These are phyloP conservation scores for Parotocinclus haroldoi DNA, from an alignment of 2,797 vertebrate species.

Conservation along the genomic window DNA sequence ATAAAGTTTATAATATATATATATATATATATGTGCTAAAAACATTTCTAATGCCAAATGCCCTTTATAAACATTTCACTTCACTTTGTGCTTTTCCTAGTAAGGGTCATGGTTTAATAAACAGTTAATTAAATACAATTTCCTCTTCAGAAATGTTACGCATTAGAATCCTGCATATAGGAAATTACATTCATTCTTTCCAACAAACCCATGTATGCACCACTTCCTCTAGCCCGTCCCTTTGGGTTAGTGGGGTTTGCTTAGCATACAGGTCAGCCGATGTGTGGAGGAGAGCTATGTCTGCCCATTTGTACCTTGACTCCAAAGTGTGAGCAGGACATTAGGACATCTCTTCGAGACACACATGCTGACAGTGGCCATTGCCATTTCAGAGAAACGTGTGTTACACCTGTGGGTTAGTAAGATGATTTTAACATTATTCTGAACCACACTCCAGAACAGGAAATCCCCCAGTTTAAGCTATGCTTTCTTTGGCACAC, in stretches of 20 bases:
- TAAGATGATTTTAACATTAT: conserved; percentile 65
- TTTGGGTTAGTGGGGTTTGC: conserved; percentile 19
- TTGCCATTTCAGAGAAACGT: conserved; percentile 46
- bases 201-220: conserved; percentile 37
- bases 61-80: conserved; percentile 22
- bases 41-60: conserved; percentile 38
- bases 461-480: conserved; percentile 61
- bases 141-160: conserved; percentile 36
- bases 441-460: conserved; percentile 49
- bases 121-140: conserved; percentile 27
- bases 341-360: conserved; percentile 34
- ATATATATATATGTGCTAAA: too few relatives aligned
- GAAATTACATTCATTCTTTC: conserved; percentile 53
- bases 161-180: conserved; percentile 51
- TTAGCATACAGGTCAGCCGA: background rate
- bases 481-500: conserved; percentile 73
- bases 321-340: background rate
- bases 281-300: conserved; percentile 48
- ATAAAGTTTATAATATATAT: too few relatives aligned
- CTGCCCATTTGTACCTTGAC: conserved; percentile 44
- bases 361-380: conserved; percentile 35
- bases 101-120: too few relatives aligned
- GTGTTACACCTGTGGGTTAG: conserved; percentile 52
- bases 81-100: too few relatives aligned
- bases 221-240: conserved; percentile 35